A percentile compares a stretch with the other conserved stretches of the same genome.
Evolutionary conservation across 2,888 invertebrate species (phyloP).

Genomic region (Drymonia ruficornis): DNA sequence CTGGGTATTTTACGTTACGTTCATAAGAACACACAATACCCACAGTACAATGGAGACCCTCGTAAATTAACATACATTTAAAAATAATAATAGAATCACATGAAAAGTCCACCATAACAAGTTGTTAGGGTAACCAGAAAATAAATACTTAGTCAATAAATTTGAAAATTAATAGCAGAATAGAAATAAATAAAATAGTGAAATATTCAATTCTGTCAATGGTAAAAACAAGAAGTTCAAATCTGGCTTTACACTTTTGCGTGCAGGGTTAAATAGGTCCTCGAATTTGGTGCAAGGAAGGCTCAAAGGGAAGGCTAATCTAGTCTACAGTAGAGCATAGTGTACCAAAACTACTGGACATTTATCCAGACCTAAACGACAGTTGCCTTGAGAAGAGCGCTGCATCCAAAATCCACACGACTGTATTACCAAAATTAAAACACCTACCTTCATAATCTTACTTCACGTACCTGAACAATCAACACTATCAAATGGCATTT

Average conservation of each 20-base stretch:
- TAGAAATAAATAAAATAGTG: background rate
- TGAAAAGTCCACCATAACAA: background rate
- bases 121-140: background rate
- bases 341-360: background rate
- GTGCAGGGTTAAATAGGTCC: too few relatives aligned
- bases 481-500: slow-evolving; percentile 25
- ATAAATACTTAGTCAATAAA: background rate
- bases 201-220: background rate
- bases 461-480: background rate
- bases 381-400: background rate
- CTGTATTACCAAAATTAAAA: background rate
- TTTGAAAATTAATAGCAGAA: background rate
- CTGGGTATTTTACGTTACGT: too few relatives aligned
- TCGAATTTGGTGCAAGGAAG: too few relatives aligned
- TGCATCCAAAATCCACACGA: too few relatives aligned
- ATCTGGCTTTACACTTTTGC: background rate
- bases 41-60: background rate
- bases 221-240: background rate
- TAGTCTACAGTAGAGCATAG: too few relatives aligned
- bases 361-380: background rate
- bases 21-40: too few relatives aligned
- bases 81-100: background rate
- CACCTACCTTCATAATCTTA: background rate
- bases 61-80: background rate
- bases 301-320: too few relatives aligned